phyloP scores from a whole-genome alignment of 2,888 invertebrate species.

The Xylophagus ater region DNA sequence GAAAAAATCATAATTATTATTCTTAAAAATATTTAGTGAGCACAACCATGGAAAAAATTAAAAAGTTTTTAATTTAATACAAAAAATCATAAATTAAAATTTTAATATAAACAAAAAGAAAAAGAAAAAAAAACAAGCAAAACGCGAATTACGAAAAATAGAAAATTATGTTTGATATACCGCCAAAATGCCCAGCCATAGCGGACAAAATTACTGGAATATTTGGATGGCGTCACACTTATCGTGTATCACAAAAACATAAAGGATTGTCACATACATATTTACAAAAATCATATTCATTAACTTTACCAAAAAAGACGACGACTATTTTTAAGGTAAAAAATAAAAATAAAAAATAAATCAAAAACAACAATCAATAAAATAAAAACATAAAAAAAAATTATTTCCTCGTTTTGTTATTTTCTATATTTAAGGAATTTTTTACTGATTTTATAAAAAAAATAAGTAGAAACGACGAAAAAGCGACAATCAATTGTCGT shows the following conservation, averaged over 20 bases:
- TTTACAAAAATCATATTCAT: constrained; percentile 38
- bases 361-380: no score
- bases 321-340: constrained; percentile 28
- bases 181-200: constrained; percentile 62
- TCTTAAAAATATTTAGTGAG: no score
- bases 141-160: constrained; percentile 7
- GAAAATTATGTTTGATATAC: constrained; percentile 46
- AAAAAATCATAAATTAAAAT: no score
- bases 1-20: no score
- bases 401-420: no score
- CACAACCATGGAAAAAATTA: constrained; percentile 2
- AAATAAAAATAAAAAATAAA: no score
- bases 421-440: no score
- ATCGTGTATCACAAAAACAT: constrained; percentile 67
- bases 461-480: no score
- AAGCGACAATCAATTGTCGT: no score
- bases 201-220: constrained; percentile 65
- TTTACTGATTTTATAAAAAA: no score
- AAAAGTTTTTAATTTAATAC: constrained; percentile 1
- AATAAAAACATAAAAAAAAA: no score
- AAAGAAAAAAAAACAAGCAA: constrained; percentile 11
- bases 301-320: constrained; percentile 35
- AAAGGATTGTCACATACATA: constrained; percentile 43
- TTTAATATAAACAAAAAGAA: no score
- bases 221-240: constrained; percentile 71